phyloP scores from a whole-genome alignment of 2,113 vertebrate species.

The Sarotherodon lohbergeri region DNA sequence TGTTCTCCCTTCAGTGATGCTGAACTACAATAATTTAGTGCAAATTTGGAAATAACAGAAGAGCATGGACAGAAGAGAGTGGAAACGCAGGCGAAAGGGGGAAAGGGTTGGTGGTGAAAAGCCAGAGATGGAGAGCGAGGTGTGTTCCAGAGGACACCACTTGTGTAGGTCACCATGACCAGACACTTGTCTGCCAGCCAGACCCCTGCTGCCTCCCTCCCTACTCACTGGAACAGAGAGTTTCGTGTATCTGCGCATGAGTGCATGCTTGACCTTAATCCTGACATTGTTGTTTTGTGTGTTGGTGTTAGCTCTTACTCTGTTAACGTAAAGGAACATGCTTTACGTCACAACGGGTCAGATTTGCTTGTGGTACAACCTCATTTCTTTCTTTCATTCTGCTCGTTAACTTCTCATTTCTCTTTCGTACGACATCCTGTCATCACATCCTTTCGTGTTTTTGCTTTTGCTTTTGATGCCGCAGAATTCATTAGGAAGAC shows the following conservation, averaged over 20 bases:
- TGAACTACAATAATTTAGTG: background rate
- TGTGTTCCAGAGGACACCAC: conserved; percentile 45
- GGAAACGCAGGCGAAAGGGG: background rate
- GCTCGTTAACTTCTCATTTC: background rate
- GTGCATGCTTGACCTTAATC: conserved; percentile 10
- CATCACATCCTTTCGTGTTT: background rate
- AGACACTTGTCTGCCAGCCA: conserved; percentile 36
- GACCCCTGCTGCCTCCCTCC: conserved; percentile 4
- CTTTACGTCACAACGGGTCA: background rate
- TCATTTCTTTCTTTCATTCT: background rate
- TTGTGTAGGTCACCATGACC: conserved; percentile 51
- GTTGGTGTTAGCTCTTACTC: background rate
- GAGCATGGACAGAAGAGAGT: background rate
- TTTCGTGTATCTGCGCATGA: background rate
- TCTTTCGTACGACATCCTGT: background rate
- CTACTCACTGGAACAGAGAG: background rate
- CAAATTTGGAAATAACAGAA: background rate
- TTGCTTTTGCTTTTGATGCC: background rate
- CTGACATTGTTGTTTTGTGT: background rate
- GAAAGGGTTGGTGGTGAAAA: background rate
- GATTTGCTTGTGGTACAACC: background rate
- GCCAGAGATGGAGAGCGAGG: background rate
- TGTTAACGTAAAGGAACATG: background rate
- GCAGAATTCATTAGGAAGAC: background rate
- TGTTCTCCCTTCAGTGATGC: background rate